phyloP scores from a whole-genome alignment of 2,888 invertebrate species.

The Phortica magna region DNA sequence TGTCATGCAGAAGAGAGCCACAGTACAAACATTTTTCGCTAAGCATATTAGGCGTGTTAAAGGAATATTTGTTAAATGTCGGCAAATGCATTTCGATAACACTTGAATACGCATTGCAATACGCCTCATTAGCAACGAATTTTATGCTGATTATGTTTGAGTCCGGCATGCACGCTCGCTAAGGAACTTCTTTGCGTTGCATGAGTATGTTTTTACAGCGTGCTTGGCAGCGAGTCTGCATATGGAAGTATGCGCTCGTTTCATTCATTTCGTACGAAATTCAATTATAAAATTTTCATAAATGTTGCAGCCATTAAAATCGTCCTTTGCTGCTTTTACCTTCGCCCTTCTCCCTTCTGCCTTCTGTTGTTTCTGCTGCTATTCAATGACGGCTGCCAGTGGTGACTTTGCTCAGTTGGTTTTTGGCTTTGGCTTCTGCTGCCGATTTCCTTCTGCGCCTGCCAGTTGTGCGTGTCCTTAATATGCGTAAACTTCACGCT shows the following conservation, averaged over 20 bases:
- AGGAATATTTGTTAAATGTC: constrained; percentile 24
- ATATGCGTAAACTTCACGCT: constrained; percentile 77
- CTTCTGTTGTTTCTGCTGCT: not conserved
- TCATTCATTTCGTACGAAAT: not conserved
- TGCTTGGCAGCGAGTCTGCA: constrained; percentile 44
- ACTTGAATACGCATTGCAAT: constrained; percentile 28
- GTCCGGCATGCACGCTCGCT: not conserved
- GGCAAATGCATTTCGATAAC: constrained; percentile 47
- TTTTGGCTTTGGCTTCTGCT: constrained; percentile 53
- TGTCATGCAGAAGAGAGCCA: constrained; percentile 39
- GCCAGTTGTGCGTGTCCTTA: constrained; percentile 65
- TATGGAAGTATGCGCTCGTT: not conserved
- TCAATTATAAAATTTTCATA: constrained; percentile 45
- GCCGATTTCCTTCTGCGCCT: constrained; percentile 63
- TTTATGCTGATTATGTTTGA: constrained; percentile 66
- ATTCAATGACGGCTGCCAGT: constrained; percentile 36
- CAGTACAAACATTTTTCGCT: constrained; percentile 5
- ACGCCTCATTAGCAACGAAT: constrained; percentile 67
- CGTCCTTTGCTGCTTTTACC: not conserved
- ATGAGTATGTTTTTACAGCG: constrained; percentile 57
- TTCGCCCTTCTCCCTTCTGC: not conserved
- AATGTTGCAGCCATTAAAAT: constrained; percentile 12
- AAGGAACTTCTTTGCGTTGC: too few relatives aligned
- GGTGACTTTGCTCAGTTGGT: constrained; percentile 45
- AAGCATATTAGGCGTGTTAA: constrained; percentile 15